Evolutionary conservation across 2,888 invertebrate species (phyloP), one percentile per base, ranked within the genome.

Genomic region (Stictocephala bisonia): DNA sequence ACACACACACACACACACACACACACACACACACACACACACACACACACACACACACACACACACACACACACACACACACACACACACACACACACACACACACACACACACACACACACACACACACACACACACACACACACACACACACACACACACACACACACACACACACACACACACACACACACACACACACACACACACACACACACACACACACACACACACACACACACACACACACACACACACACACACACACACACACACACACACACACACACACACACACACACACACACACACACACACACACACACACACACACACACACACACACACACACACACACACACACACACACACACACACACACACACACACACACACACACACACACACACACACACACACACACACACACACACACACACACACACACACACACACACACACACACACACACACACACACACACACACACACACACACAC

Each of bases 391-490:
- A 26, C 31, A 29, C 31, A 56, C 56, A 56, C 53, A 53, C 53
- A 26, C 53, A n/a, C 29, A 56, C 56, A 56, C 15, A 56, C 56
- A 29, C 15, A n/a, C 53, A 53, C 26, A 53, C 53, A 53, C 26
- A 22, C 53, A 24, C 20, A 51, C 51, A 51, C 20, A 51, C 51
- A 51, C 20, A 51, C 51, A 51, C 20, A 51, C 53, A 53, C 3
- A 53, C 51, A 51, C 51, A 51, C 51, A 51, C 51, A 51, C 51
- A 51, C 51, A 51, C 51, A 51, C 51, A 51, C 51, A 51, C 51
- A 51, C 51, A 51, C 51, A 51, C 51, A 51, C 51, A 51, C 51
- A 51, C 51, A 51, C 51, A 51, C 51, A 51, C 51, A 51, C 51
- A 51, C 51, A 51, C 51, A 51, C 51, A 51, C 51, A 51, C 51